Percentiles rank a stretch among this genome's conserved stretches.
Evolutionary conservation across 2,888 invertebrate species (phyloP).

Genomic region (Drosophila buzzatii): DNA sequence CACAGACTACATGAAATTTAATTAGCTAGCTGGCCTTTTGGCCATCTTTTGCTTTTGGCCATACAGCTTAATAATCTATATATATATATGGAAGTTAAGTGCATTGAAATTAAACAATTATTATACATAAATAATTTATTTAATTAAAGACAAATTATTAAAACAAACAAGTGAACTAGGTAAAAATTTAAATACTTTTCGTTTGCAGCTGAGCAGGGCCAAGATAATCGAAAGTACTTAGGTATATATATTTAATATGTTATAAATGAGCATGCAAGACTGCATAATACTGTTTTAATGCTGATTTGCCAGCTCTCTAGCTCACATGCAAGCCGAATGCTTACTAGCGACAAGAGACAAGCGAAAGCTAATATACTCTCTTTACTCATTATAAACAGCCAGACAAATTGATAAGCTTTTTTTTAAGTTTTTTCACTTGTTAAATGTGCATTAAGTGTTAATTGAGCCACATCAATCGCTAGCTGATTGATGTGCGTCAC

Average conservation of each 20-base stretch:
- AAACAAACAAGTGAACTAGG: constrained; percentile 10
- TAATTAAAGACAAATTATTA: constrained; percentile 15
- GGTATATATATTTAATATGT: not conserved
- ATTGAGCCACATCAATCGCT: constrained; percentile 47
- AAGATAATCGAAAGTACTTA: not conserved
- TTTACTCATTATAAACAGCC: no score
- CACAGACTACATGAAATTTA: constrained; percentile 58
- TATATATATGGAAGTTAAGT: constrained; percentile 22
- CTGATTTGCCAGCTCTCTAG: not conserved
- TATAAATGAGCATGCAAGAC: not conserved
- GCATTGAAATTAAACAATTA: constrained; percentile 48
- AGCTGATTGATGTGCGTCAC: constrained; percentile 55
- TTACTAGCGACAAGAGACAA: no score
- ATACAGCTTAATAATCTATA: not conserved
- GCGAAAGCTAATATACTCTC: constrained; percentile 7
- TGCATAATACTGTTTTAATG: not conserved
- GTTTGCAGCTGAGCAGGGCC: constrained; percentile 22
- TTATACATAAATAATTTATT: constrained; percentile 31
- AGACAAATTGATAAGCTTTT: not conserved
- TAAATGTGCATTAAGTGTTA: constrained; percentile 69
- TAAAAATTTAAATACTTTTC: constrained; percentile 28
- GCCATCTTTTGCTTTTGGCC: constrained; percentile 23
- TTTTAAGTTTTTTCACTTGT: constrained; percentile 13
- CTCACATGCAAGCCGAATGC: no score
- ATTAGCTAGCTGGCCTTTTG: constrained; percentile 75